phyloP scores from a whole-genome alignment of 2,797 vertebrate species.

The Petrocephalus sullivani region DNA sequence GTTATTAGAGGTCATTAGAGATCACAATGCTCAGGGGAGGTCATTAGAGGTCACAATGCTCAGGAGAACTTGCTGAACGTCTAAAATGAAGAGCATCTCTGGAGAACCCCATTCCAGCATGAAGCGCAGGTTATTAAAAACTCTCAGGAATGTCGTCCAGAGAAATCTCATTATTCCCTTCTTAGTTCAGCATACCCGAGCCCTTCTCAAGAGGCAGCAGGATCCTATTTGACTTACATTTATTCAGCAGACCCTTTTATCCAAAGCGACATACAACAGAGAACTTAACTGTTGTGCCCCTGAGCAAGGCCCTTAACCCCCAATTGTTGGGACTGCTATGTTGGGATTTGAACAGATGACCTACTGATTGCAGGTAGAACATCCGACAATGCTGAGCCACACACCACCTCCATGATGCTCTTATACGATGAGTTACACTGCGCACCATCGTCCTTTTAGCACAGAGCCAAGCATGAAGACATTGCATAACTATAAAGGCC shows the following conservation, averaged over 20 bases:
- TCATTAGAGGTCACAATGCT: neutral
- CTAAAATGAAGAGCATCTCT: neutral
- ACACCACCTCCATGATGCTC: neutral
- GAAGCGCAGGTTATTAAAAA: slow-evolving; percentile 7
- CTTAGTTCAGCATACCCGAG: slow-evolving; percentile 18
- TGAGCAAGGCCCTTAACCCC: too few species aligned
- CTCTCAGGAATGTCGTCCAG: slow-evolving; percentile 7
- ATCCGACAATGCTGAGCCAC: neutral
- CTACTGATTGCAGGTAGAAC: neutral
- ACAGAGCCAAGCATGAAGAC: slow-evolving; percentile 20
- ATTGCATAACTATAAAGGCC: neutral
- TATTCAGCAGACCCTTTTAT: neutral
- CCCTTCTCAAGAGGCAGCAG: neutral
- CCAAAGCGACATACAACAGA: neutral
- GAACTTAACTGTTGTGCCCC: neutral
- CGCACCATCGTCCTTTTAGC: neutral
- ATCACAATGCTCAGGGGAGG: too few species aligned
- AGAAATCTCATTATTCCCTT: slow-evolving; percentile 16
- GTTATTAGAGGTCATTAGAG: neutral
- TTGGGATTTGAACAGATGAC: neutral
- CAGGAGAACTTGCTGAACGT: neutral
- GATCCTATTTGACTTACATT: neutral
- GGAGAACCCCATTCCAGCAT: neutral
- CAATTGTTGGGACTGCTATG: too few species aligned
- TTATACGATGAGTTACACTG: neutral